A percentile compares a stretch with the other conserved stretches of the same genome.
These are phyloP conservation scores for Pristionchus entomophagus DNA, from an alignment of 2,888 invertebrate genomes.

Conservation along the genomic window DNA sequence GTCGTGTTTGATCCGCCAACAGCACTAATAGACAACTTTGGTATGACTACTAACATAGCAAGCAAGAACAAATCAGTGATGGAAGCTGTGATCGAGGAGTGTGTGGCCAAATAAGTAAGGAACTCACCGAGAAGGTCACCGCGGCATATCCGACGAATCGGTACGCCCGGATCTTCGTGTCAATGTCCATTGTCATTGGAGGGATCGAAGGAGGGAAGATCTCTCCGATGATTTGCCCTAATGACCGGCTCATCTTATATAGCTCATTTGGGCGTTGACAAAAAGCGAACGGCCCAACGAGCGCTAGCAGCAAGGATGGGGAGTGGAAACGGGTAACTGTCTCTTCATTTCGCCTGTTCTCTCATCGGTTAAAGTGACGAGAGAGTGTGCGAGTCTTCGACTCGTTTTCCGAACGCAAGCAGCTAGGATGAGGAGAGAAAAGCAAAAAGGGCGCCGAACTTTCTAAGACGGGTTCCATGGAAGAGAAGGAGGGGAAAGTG, in stretches of 20 bases:
- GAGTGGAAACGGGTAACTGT: no score
- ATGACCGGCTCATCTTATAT: not conserved
- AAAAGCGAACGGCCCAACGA: not conserved
- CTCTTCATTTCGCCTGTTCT: no score
- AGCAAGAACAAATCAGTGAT: not conserved
- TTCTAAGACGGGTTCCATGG: not conserved
- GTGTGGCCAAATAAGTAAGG: not conserved
- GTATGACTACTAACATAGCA: not conserved
- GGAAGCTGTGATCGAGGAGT: not conserved
- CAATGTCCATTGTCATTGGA: conserved; percentile 60
- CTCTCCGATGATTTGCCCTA: not conserved
- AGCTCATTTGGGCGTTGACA: not conserved
- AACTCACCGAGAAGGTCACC: conserved; percentile 60
- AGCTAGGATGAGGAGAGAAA: not conserved
- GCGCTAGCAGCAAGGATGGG: not conserved
- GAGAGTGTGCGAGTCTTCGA: no score
- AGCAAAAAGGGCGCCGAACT: not conserved
- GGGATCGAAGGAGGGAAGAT: not conserved
- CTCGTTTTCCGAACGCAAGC: no score
- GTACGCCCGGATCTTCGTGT: conserved; percentile 68
- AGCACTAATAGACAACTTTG: no score
- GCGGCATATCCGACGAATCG: conserved; percentile 70
- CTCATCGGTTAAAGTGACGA: no score
- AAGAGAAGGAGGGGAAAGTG: not conserved
- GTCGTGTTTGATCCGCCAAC: no score